phyloP scores from a whole-genome alignment of 2,888 invertebrate genomes.

The Thymelicus lineola region DNA sequence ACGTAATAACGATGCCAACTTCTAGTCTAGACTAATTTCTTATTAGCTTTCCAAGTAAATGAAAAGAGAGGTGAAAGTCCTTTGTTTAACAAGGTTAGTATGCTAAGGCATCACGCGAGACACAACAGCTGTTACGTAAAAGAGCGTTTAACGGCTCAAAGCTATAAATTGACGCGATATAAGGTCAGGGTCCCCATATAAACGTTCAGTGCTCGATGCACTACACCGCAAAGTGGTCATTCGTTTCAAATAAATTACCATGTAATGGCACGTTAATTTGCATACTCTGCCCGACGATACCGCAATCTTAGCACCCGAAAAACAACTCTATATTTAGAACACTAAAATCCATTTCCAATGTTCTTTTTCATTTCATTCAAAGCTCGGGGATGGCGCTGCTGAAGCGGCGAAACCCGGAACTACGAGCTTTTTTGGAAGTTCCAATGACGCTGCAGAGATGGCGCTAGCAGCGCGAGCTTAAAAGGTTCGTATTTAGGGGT shows the following conservation, averaged over 20 bases:
- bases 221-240: slow-evolving; percentile 84
- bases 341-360: slow-evolving; percentile 54
- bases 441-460: slow-evolving; percentile 72
- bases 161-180: slow-evolving; percentile 83
- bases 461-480: slow-evolving; percentile 57
- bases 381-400: slow-evolving; percentile 66
- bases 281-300: slow-evolving; percentile 73
- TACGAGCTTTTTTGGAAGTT: slow-evolving; percentile 69
- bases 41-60: slow-evolving; percentile 49
- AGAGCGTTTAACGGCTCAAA: slow-evolving; percentile 74
- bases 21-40: slow-evolving; percentile 38
- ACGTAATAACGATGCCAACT: neutral
- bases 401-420: slow-evolving; percentile 65
- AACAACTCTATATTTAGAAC: slow-evolving; percentile 53
- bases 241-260: slow-evolving; percentile 85
- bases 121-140: slow-evolving; percentile 81
- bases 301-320: slow-evolving; percentile 54
- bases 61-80: slow-evolving; percentile 71
- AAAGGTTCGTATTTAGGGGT: slow-evolving; percentile 55
- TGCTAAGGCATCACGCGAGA: slow-evolving; percentile 68
- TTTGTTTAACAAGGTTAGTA: slow-evolving; percentile 68
- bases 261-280: slow-evolving; percentile 84
- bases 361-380: slow-evolving; percentile 70
- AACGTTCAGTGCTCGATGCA: slow-evolving; percentile 81
- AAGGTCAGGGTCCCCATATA: slow-evolving; percentile 84